Percentiles rank a stretch among this genome's conserved stretches.
phyloP scores from a whole-genome alignment of 2,113 vertebrate genomes.

The Limnothrissa miodon region DNA sequence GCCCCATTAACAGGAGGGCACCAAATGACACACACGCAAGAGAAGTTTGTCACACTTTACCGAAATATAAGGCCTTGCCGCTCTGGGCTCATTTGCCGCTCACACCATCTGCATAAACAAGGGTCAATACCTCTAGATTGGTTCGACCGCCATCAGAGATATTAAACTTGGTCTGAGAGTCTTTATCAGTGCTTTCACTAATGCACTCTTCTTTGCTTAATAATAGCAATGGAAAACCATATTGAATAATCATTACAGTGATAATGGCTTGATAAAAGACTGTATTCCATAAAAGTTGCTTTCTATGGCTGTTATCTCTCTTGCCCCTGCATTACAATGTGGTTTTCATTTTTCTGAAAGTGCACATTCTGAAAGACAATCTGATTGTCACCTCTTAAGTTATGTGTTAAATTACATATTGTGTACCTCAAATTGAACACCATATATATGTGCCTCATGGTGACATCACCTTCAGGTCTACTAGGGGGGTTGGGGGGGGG shows the following conservation, averaged over 20 bases:
- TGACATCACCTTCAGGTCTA: neutral
- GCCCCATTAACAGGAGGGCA: constrained; percentile 43
- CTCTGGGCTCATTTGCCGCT: neutral
- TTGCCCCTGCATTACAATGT: neutral
- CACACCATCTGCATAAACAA: neutral
- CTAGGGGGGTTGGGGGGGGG: neutral
- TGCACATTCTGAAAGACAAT: neutral
- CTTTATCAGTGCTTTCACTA: neutral
- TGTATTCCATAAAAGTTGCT: neutral
- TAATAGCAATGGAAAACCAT: neutral
- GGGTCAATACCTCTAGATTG: too few relatives aligned
- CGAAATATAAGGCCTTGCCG: neutral
- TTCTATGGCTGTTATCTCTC: neutral
- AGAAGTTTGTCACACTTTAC: neutral
- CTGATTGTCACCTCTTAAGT: neutral
- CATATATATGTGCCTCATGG: neutral
- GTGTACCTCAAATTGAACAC: neutral
- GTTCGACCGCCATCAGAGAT: neutral
- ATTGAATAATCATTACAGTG: neutral
- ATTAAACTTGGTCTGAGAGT: neutral
- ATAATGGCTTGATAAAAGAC: neutral
- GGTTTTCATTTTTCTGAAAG: neutral
- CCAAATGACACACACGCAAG: constrained; percentile 30
- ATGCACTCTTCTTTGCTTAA: neutral
- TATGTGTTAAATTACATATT: neutral